Conservation (phyloP, 2,797 vertebrate genomes). For the Xenops minutus region DNA sequence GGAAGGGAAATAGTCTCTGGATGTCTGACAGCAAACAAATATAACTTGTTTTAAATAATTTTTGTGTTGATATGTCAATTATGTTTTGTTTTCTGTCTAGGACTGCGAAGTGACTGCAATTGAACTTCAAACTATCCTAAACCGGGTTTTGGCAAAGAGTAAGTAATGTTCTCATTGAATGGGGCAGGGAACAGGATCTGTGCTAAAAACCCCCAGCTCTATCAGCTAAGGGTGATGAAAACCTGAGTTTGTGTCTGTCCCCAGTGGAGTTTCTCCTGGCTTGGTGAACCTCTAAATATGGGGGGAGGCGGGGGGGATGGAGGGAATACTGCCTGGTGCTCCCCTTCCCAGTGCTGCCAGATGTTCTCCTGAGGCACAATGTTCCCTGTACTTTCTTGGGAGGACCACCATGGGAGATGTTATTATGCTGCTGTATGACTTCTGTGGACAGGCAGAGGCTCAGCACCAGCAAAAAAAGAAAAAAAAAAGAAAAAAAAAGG, state of each 20-base stretch:
- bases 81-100: conserved; percentile 64
- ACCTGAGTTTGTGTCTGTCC: not conserved
- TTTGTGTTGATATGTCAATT: not conserved
- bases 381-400: not conserved
- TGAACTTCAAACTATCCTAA: conserved; percentile 83
- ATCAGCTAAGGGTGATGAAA: not conserved
- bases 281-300: not conserved
- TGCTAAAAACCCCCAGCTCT: not conserved
- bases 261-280: not conserved
- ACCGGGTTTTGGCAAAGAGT: conserved; percentile 83
- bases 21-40: not conserved
- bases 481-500: not conserved
- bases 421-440: not conserved
- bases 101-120: conserved; percentile 82
- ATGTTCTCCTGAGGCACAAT: not conserved
- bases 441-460: not conserved
- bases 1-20: not conserved
- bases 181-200: not conserved
- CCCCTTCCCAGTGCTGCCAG: not conserved
- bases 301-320: fast-evolving
- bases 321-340: not conserved
- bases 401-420: not conserved
- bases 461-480: not conserved
- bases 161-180: conserved; percentile 32
- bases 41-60: not conserved